These are phyloP conservation scores for Sebastes variabilis DNA, from an alignment of 2,797 vertebrate species.

Conservation along the genomic window DNA sequence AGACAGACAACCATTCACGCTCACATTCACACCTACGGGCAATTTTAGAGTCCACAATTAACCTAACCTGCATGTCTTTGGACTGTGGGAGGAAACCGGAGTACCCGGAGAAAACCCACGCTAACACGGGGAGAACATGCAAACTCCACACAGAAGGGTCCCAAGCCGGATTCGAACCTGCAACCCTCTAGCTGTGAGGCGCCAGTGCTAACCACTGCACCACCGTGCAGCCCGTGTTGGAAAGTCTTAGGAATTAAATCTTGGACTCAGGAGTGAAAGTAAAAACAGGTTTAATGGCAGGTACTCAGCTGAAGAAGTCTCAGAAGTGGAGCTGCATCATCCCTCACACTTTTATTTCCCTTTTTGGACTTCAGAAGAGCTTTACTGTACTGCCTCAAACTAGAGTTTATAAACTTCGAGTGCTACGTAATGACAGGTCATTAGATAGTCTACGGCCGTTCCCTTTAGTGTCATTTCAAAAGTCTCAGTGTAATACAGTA, in stretches of 20 bases:
- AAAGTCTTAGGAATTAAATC: slow-evolving; percentile 36
- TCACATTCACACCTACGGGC: too few species aligned
- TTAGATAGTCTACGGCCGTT: not conserved
- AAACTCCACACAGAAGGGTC: too few species aligned
- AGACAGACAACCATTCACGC: too few species aligned
- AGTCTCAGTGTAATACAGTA: not conserved
- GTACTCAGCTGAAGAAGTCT: slow-evolving; percentile 39
- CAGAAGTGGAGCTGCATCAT: slow-evolving; percentile 37
- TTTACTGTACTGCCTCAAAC: slow-evolving; percentile 35
- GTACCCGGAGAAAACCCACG: too few species aligned
- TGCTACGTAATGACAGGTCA: not conserved
- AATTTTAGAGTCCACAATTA: too few species aligned
- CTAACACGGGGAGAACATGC: too few species aligned
- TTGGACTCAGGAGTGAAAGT: slow-evolving; percentile 28
- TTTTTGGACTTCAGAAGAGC: slow-evolving; percentile 26
- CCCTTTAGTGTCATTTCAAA: slow-evolving; percentile 3
- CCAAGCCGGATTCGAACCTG: too few species aligned
- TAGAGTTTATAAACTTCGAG: slow-evolving; percentile 10
- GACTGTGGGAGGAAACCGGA: too few species aligned
- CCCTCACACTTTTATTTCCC: slow-evolving; percentile 27
- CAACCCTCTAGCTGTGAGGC: too few species aligned
- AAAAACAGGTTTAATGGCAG: slow-evolving; percentile 47
- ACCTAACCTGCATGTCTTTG: too few species aligned
- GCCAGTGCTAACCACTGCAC: too few species aligned
- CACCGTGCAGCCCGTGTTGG: too few species aligned